These are phyloP conservation scores for Eremophila alpestris DNA, from an alignment of 2,797 vertebrate species.

Conservation along the genomic window DNA sequence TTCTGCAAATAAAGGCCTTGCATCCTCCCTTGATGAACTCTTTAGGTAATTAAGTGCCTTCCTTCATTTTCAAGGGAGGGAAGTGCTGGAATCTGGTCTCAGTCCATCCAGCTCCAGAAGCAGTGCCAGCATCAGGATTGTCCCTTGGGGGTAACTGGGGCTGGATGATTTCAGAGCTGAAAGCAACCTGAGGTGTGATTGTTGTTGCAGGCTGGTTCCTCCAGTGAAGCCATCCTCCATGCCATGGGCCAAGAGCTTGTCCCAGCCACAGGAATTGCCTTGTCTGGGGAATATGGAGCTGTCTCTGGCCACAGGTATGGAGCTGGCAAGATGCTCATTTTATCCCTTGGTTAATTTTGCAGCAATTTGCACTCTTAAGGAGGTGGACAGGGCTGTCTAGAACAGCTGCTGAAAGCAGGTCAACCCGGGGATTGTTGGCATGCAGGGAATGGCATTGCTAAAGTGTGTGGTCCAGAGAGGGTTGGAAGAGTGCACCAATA, in stretches of 20 bases:
- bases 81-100: not conserved
- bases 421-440: not conserved
- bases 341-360: not conserved
- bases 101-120: accelerated
- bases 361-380: not conserved
- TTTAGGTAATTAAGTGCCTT: not conserved
- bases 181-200: accelerated
- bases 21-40: not conserved
- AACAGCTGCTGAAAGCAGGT: not conserved
- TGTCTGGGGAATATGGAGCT: constrained; percentile 78
- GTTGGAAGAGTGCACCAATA: accelerated
- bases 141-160: no score
- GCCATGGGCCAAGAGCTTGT: constrained; percentile 91
- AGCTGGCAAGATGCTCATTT: accelerated
- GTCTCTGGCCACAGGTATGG: constrained; percentile 76
- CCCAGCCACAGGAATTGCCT: constrained; percentile 79
- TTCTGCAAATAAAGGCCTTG: not conserved
- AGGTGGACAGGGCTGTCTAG: not conserved
- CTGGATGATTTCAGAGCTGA: accelerated
- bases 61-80: not conserved
- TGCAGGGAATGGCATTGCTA: not conserved
- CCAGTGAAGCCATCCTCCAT: constrained; percentile 86
- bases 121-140: not conserved
- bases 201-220: constrained; percentile 85
- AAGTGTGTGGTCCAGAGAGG: not conserved